Base-by-base conservation (phyloP, 2,888 invertebrate species). In the Onthophagus sagittarius region DNA sequence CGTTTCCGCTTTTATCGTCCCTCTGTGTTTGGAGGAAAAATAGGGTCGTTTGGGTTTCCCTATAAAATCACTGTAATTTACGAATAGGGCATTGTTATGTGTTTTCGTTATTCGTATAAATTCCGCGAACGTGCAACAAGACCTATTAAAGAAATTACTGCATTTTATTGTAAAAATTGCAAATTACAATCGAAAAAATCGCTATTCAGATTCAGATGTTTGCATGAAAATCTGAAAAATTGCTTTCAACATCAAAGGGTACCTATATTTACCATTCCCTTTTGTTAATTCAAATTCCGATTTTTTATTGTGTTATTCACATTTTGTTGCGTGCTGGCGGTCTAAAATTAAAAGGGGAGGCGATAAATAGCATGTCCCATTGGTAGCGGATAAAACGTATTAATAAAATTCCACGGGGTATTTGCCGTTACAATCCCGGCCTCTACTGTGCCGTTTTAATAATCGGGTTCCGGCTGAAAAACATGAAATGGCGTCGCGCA, bases 401-500 rank as follows among this genome's bases (percentile, higher is more conserved):
- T 6, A 64, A 64, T 64, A 64, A 64, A 64, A 64, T 64, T 64
- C 14, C 14, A 2, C 14, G 9, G 64, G 64, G 9, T 23, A 64
- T 23, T 15, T 64, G 15, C 64, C 64, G 23, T 15, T 23, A 23
- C 15, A 64, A 15, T 9, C 14, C 15, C 15, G 15, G 14, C 23
- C 64, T 15, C 64, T 11, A 64, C 15, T 14, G 23, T 64, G 64
- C 15, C 64, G 64, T 64, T 64, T 64, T 64, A 64, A 64, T 64
- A 64, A 64, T 14, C 15, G 9, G 64, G 23, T 64, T 15, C 14
- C 15, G 23, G 64, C 15, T 11, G 23, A 64, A 15, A 64, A 64
- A 64, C 15, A 64, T 14, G 64, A 15, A 64, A 9, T 14, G 64
- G 13, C 64, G 64, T 5, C 13, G 15, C 64, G 64, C 64, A 23